Base-by-base conservation (phyloP, 2,888 invertebrate genomes). In the Calameuta filiformis region DNA sequence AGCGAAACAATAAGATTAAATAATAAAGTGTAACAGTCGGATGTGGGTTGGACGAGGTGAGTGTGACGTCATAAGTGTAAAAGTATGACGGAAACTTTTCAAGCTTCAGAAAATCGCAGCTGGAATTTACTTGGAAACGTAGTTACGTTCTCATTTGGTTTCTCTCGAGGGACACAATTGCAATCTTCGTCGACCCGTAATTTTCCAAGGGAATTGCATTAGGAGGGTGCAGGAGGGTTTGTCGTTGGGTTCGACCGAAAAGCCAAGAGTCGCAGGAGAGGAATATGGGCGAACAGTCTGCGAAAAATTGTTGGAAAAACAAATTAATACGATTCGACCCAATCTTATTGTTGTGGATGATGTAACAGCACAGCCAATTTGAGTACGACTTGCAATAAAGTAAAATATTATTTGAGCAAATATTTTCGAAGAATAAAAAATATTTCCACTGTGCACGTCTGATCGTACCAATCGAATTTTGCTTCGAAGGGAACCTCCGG, bases 41-140 rank as follows among this genome's bases (percentile, higher is more conserved):
- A 9, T 56, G 56, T 23, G 9, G 23, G 56, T 23, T 1, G 56
- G 15, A 56, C 23, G 23, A 23, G 23, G 23, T 2, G 0, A 23
- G 2, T 2, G 23, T 56, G 56, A 56, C 56, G 23, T 56, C 56
- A 56, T 56, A 56, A 56, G 9, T 23, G 56, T 40, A 40, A 15
- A 40, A 15, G 40, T 56, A 56, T 9, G 23, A 56, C 56, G 56
- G 9, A 9, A 23, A 56, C 2, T 23, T 56, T 56, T 2, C 4
- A 56, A 23, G 79, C 81, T 81, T 84, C 84, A 80, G 85, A 85
- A 88, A 86, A 87, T 88, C 86, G 84, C 81, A 81, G 81, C 83
- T 81, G 84, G 85, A 88, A 87, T 87, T 79, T 84, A 85, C 87
- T 87, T 86, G 84, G 86, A 84, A 86, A 85, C 81, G 85, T 85